phyloP scores from a whole-genome alignment of 2,113 vertebrate species.

The Centropristis striata region DNA sequence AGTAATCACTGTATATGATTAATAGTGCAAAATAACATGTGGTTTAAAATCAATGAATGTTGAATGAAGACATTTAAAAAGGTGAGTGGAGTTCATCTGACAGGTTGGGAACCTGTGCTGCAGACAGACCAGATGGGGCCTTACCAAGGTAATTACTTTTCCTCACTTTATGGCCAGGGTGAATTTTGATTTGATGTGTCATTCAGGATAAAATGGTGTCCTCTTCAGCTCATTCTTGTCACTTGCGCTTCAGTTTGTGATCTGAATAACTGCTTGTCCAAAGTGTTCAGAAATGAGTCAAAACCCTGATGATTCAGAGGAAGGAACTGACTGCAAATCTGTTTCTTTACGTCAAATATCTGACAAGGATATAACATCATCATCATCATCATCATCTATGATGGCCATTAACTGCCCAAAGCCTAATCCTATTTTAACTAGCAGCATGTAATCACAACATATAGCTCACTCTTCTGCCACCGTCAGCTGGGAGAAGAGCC shows the following conservation, averaged over 20 bases:
- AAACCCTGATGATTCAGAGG: constrained; percentile 13
- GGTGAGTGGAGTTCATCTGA: neutral
- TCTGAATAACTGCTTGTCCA: constrained; percentile 27
- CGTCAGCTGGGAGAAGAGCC: constrained; percentile 20
- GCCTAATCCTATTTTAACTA: constrained; percentile 51
- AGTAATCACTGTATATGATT: neutral
- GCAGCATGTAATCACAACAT: constrained; percentile 50
- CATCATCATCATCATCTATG: constrained; percentile 28
- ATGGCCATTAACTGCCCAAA: constrained; percentile 28
- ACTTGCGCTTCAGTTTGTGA: constrained; percentile 8
- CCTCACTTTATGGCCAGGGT: neutral
- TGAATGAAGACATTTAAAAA: neutral
- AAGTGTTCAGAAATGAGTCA: constrained; percentile 17
- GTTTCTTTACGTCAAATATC: constrained; percentile 29
- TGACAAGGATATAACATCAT: constrained; percentile 10
- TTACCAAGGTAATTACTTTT: neutral
- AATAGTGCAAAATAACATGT: neutral
- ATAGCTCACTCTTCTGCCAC: constrained; percentile 15
- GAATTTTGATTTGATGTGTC: constrained; percentile 13
- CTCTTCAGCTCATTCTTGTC: constrained; percentile 1
- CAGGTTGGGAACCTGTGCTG: neutral
- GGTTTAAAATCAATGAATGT: neutral
- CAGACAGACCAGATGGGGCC: constrained; percentile 6
- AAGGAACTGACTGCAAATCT: neutral
- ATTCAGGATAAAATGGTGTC: constrained; percentile 9